Evolutionary conservation across 2,113 vertebrate genomes (phyloP).

Genomic region (Vireo altiloquus): DNA sequence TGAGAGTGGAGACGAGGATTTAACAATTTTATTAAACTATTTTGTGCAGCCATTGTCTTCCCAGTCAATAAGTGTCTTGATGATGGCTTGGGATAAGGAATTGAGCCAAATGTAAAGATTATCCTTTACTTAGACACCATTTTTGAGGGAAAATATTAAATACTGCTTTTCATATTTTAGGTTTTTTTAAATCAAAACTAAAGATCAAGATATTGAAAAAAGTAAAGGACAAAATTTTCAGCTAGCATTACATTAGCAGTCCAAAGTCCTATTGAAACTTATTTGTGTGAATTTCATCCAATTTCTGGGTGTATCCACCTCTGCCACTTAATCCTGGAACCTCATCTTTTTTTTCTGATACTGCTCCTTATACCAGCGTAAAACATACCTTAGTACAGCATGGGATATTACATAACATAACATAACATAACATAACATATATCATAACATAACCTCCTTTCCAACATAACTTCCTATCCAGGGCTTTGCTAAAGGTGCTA

Average conservation of each 20-base stretch:
- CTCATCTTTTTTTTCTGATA: neutral
- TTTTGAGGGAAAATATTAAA: neutral
- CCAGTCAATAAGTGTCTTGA: neutral
- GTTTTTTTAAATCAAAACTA: neutral
- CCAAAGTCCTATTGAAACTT: neutral
- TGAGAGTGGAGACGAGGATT: neutral
- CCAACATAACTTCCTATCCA: neutral
- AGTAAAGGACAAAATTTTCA: neutral
- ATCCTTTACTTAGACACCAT: neutral
- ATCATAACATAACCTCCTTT: neutral
- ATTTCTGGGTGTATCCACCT: fast-evolving
- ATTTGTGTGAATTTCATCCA: neutral
- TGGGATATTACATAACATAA: neutral
- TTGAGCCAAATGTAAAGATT: neutral
- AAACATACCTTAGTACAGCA: neutral
- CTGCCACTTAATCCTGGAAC: neutral
- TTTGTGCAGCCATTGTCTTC: neutral
- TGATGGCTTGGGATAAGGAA: neutral
- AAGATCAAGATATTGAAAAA: neutral
- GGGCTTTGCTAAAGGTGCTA: constrained; percentile 6
- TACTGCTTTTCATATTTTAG: neutral
- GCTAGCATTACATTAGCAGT: neutral
- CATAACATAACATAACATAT: no score
- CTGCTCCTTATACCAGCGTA: neutral
- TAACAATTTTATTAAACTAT: neutral